phyloP scores from a whole-genome alignment of 2,113 vertebrate species.

The Colossoma macropomum region DNA sequence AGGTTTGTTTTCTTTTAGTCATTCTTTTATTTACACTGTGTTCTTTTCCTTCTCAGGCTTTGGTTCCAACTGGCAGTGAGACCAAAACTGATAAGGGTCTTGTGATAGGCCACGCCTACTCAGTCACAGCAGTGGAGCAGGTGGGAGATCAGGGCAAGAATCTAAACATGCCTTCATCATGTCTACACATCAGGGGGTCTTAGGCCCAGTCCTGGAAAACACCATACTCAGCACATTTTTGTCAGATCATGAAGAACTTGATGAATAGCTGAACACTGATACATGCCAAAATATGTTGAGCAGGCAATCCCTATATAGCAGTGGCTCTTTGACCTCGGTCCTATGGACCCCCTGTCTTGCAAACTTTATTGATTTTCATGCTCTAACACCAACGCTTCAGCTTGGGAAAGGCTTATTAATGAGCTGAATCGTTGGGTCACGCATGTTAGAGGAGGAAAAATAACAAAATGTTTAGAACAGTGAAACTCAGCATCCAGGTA shows the following conservation, averaged over 20 bases:
- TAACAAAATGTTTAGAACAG: no score
- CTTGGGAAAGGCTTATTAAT: no score
- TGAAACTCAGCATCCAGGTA: no score
- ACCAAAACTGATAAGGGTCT: slow-evolving; percentile 85
- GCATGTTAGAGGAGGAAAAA: no score
- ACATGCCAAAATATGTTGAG: no score
- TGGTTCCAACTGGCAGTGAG: slow-evolving; percentile 83
- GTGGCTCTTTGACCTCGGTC: background rate
- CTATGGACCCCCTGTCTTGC: background rate
- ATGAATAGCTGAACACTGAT: background rate
- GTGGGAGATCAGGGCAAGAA: slow-evolving; percentile 55
- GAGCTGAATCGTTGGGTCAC: no score
- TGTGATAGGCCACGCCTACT: slow-evolving; percentile 93
- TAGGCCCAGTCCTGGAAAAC: background rate
- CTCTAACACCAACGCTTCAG: no score
- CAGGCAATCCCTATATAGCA: background rate
- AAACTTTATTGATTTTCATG: background rate
- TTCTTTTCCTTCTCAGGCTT: slow-evolving; percentile 70
- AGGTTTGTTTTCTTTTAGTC: no score
- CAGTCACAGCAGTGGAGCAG: slow-evolving; percentile 92
- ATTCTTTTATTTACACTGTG: background rate
- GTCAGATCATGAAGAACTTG: background rate
- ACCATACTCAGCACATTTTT: background rate
- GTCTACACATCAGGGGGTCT: background rate
- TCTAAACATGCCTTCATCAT: background rate